These are phyloP conservation scores for Gila orcuttii DNA, from an alignment of 2,113 vertebrate genomes.

Conservation along the genomic window DNA sequence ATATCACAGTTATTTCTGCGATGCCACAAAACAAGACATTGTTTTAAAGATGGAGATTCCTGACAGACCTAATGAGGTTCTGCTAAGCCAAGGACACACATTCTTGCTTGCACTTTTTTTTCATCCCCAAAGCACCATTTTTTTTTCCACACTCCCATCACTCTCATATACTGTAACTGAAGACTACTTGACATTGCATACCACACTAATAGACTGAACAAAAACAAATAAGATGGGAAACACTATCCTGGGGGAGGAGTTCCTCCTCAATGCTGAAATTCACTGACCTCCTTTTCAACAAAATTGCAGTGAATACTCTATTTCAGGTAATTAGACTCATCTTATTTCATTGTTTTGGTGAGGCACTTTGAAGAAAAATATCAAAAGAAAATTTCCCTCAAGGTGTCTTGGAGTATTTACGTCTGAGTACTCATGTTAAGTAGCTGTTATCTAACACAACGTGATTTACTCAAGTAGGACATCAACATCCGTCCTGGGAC, in stretches of 20 bases:
- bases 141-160: constrained; percentile 41
- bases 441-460: background rate
- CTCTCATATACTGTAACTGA: constrained; percentile 41
- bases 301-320: background rate
- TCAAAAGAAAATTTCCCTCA: background rate
- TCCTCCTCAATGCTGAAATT: background rate
- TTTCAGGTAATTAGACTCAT: background rate
- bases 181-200: constrained; percentile 57
- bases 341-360: background rate
- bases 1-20: background rate
- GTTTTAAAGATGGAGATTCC: background rate
- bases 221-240: constrained; percentile 15
- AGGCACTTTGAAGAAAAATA: background rate
- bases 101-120: constrained; percentile 33
- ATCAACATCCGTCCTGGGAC: too few species aligned
- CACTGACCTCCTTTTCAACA: background rate
- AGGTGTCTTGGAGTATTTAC: background rate
- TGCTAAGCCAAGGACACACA: constrained; percentile 31
- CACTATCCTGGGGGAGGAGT: constrained; percentile 22
- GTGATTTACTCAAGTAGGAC: background rate
- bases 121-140: constrained; percentile 44
- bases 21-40: constrained; percentile 6
- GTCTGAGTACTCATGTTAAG: background rate
- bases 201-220: constrained; percentile 40
- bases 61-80: background rate